Base-by-base conservation (phyloP, 2,113 vertebrate species). In the Chauna torquata region DNA sequence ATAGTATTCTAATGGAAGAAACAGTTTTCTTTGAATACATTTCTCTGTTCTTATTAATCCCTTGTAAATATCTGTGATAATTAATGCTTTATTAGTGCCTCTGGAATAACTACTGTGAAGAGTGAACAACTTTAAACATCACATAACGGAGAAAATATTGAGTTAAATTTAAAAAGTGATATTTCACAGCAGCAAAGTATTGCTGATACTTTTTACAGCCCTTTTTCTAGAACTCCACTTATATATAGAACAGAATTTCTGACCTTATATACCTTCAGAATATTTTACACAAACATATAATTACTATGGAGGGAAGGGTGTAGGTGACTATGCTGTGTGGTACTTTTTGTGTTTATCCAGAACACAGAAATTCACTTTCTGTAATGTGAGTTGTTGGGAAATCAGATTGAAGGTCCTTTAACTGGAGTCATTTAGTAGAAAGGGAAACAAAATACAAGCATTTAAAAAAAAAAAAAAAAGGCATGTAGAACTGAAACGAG, bases 131-230 rank as follows among this genome's bases (percentile, higher is more conserved):
- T 61, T 89, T 57, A 95, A 91, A 87, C 30, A 70, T 77, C 64
- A 45, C 28, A 7, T 81, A 72, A 89, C 74, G 75, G 65, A 91
- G 71, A 90, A 90, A 95, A 88, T 86, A 79, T 89, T 75, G 87
- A 49, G 74, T 59, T 82, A 72, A 90, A 94, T 90, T 90, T 72
- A 91, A 44, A 24, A 69, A 62, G 40, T 2, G 0, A 27, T 50
- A 68, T 93, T 95, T 95, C 61, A 77, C 71, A 93, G 74, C 54
- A 88, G 68, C 49, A 62, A 23, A 45, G 32, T 38, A 49, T 55
- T 69, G 70, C 54, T 80, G 62, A 38, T 80, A 86, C 11, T 61
- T 87, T 82, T 81, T 81, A 45, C 36, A 77, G 50, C 23, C 7
- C 17, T 74, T 16, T 96, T 93, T 96, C 68, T 94, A 45, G 20